Evolutionary conservation across 2,113 vertebrate species (phyloP), one percentile per base, ranked within the genome.

Genomic region (Pterophyllum scalare): DNA sequence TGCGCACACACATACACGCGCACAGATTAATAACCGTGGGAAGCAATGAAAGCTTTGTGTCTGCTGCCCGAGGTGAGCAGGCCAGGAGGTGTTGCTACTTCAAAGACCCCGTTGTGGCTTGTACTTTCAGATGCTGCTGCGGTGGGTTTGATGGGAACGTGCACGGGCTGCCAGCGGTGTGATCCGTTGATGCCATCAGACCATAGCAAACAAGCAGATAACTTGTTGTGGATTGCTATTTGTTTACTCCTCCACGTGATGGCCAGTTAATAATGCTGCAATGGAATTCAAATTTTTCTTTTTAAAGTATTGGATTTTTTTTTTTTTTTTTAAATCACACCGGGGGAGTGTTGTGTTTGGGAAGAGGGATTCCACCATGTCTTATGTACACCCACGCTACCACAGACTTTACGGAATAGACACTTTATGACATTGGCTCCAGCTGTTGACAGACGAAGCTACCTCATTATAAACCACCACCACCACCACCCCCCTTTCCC

Each of bases 1-100:
- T 49, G 17, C 9, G 5, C 40, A 12, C 38, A 26, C 38, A 67
- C 64, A 46, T 40, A 70, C 15, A 70, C 75, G 74, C 65, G 82
- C 89, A 75, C 96, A 97, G 96, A 97, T 97, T 98, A 98, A 98
- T 98, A 97, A 98, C 96, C 97, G 97, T 98, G 98, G 97, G 97
- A 98, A 98, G 93, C 83, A 93, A 91, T 88, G 91, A 89, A 90
- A 92, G 91, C 89, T 92, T 89, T 89, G 89, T 91, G 90, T 90
- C 88, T 92, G 88, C 87, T 83, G 86, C 87, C 85, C 24, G 91
- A 91, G 94, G 93, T 95, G 92, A 95, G 89, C 92, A 70, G 92
- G 91, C 86, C 91, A 86, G 86, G 89, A 95, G 93, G 91, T 93
- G 91, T 93, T 90, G 82, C 91, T 81, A 88, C 90, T 88, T 94